Evolutionary conservation across 2,113 vertebrate genomes (phyloP), one percentile per base, ranked within the genome.

Genomic region (Rhagologus leucostigma): DNA sequence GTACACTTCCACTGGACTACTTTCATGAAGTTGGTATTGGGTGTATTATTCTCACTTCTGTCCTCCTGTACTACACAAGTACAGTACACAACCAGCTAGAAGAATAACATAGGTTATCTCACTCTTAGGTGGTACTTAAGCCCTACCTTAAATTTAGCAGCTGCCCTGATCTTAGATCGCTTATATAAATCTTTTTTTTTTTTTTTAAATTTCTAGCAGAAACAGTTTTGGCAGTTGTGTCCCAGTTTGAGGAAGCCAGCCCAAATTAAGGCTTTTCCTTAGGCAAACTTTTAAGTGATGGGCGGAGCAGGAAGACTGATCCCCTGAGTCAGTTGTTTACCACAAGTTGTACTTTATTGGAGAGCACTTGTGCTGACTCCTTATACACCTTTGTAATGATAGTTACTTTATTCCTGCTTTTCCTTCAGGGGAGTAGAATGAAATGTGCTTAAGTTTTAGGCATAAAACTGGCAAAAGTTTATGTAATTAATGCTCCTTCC

Each of bases 251-350:
- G 68, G 87, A 94, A 30, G 22, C 27, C 57, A 90, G 16, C 14
- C 26, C 16, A 49, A 89, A 69, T 87, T 57, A 78, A 94, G 32
- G 49, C 44, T 91, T 95, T 91, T 95, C 93, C 84, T 91, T 73
- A 91, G 95, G 95, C 94, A 59, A 95, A 68, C 26, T 91, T 64
- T 23, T 82, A 79, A 93, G 26, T 50, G 53, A 27, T 91, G 67
- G 92, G 92, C 5, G 41, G 89, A 75, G 84, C 49, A 91, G 82
- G 91, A 96, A 93, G 84, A 55, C 16, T 94, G 62, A 87, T 82
- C 81, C 37, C 57, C 77, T 87, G 87, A 95, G 65, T 95, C 89
- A 93, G 81, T 89, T 94, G 89, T 93, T 93, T 91, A 91, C 62
- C 69, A 68, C 41, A 35, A 50, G 21, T 57, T 82, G 70, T 68